Conservation (phyloP, 64 coral and sea anemone genomes). For the Actinia equina region DNA sequence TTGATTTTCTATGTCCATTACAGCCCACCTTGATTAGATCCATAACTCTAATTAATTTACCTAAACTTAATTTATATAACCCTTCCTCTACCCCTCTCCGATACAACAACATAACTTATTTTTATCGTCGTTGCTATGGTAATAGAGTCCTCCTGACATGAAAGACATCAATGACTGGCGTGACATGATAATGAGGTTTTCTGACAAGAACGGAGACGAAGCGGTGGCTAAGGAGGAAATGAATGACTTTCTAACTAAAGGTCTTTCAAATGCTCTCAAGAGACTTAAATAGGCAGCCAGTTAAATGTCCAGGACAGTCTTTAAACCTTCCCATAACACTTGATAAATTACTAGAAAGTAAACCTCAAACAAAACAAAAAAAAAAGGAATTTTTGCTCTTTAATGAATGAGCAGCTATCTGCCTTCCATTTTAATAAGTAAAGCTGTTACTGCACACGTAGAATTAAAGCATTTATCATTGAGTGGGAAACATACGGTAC, state of each 20-base stretch:
- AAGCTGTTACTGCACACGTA: neutral
- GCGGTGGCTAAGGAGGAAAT: constrained; percentile 72
- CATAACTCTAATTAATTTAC: too few species aligned
- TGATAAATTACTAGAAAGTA: neutral
- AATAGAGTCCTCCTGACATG: constrained; percentile 76
- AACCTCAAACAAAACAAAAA: neutral
- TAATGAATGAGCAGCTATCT: neutral
- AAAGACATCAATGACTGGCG: constrained; percentile 72
- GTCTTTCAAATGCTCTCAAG: constrained; percentile 3
- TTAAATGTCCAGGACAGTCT: neutral
- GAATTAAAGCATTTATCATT: neutral
- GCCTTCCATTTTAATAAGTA: neutral
- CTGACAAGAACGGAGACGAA: constrained; percentile 72
- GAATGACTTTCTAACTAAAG: constrained; percentile 44
- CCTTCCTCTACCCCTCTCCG: too few species aligned
- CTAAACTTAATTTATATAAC: too few species aligned
- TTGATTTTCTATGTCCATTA: too few species aligned
- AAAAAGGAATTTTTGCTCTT: neutral
- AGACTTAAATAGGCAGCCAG: neutral
- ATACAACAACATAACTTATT: neutral
- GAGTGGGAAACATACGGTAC: neutral
- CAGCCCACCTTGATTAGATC: too few species aligned
- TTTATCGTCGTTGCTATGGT: neutral
- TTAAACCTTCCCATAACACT: neutral
- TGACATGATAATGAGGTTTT: constrained; percentile 70